phyloP scores from a whole-genome alignment of 2,888 invertebrate genomes.

The Yponomeuta malinellus region DNA sequence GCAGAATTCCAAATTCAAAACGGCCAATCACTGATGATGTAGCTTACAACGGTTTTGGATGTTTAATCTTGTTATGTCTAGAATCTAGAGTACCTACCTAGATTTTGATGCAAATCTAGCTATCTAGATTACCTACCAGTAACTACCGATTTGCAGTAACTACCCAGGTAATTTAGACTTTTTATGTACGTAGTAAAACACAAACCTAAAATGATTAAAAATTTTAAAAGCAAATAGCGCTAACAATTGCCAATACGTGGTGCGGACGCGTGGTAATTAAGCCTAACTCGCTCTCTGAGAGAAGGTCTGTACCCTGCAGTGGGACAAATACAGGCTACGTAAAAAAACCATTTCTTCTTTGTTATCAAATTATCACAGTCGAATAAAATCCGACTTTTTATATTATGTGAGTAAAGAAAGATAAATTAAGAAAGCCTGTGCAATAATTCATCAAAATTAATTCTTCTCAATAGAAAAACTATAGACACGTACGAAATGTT shows the following conservation, averaged over 20 bases:
- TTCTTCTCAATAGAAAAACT: neutral
- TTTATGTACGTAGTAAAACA: no score
- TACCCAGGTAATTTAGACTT: no score
- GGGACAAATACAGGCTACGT: no score
- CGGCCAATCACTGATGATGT: slow-evolving; percentile 50
- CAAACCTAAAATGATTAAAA: neutral
- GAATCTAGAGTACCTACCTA: neutral
- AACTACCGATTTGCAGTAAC: no score
- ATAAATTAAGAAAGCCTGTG: no score
- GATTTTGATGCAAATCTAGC: slow-evolving; percentile 26
- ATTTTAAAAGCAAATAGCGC: neutral
- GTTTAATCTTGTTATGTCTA: neutral
- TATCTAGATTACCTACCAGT: neutral
- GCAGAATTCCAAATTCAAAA: slow-evolving; percentile 66
- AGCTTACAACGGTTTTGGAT: neutral
- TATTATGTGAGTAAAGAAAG: no score
- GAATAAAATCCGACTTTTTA: no score
- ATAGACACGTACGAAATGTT: neutral
- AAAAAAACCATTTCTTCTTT: no score
- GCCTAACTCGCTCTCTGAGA: no score
- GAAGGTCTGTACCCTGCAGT: no score
- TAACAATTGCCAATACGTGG: neutral
- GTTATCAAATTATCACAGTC: no score
- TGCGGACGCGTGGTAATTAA: neutral
- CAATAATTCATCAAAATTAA: no score